Evolutionary conservation across 1,140 invertebrate species (phyloP).

Genomic region (Chrysopa pallens): DNA sequence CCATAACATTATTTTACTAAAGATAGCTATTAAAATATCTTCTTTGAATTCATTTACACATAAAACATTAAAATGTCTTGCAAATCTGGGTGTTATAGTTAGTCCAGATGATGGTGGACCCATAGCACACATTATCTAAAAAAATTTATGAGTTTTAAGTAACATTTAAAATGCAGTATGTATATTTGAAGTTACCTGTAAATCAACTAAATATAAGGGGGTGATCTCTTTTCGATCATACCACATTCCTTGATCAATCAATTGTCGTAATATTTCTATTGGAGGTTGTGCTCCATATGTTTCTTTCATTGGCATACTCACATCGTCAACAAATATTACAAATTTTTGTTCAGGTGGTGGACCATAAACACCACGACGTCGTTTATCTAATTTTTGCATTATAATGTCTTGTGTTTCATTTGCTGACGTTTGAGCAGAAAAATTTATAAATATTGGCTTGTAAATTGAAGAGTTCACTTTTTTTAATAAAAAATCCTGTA

Average conservation of each 20-base stretch:
- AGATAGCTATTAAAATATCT: slow-evolving; percentile 68
- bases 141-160: not conserved
- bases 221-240: slow-evolving; percentile 79
- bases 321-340: slow-evolving; percentile 86
- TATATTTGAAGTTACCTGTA: slow-evolving; percentile 37
- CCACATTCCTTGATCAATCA: slow-evolving; percentile 81
- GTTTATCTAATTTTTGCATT: slow-evolving; percentile 86
- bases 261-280: slow-evolving; percentile 78
- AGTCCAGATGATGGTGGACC: slow-evolving; percentile 47
- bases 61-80: slow-evolving; percentile 77
- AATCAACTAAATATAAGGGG: slow-evolving; percentile 71
- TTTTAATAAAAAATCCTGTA: slow-evolving; percentile 60
- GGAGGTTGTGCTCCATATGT: slow-evolving; percentile 82
- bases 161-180: not conserved
- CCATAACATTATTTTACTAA: slow-evolving; percentile 83
- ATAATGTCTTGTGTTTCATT: slow-evolving; percentile 91
- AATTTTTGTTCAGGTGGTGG: slow-evolving; percentile 77
- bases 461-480: slow-evolving; percentile 63
- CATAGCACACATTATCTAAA: slow-evolving; percentile 5
- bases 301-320: slow-evolving; percentile 81
- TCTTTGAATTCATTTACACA: slow-evolving; percentile 85
- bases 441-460: slow-evolving; percentile 76
- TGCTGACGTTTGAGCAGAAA: slow-evolving; percentile 85
- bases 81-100: slow-evolving; percentile 68
- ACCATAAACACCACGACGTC: slow-evolving; percentile 63